Evolutionary conservation across 64 coral and sea anemone genomes (phyloP), one percentile per base, ranked within the genome.

Genomic region (Montipora cactus): DNA sequence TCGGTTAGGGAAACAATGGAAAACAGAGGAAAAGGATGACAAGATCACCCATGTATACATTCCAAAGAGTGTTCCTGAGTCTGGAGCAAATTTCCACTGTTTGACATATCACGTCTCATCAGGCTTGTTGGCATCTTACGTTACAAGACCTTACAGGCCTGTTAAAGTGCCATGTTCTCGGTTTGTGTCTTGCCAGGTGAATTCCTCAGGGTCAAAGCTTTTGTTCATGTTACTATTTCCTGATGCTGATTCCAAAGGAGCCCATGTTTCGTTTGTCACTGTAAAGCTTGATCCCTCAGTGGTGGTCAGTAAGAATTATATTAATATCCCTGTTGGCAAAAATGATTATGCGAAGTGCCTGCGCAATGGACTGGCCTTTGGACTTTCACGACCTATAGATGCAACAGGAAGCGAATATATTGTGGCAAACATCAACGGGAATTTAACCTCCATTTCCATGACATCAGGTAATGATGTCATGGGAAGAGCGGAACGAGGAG

Each of bases 391-490:
- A 52, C 57, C 81, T 11, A 84, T 97, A 48, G 80, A 91, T 74
- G 78, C 84, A 21, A 95, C 93, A 52, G 89, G 84, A 47, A 94
- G 82, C 49, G 89, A 95, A 51, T 97, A 97, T 28, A 89, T 97
- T 23, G 25, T 97, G 21, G 55, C 89, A 7, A 97, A 92, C 62
- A 37, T 95, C 49, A 87, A 74, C 47, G 89, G 96, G 55, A 88
- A 45, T 57, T 28, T 97, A 13, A 75, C 59, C 52, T 89, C 93
- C 21, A 82, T 94, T 66, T 97, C 96, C 69, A 89, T 97, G 93
- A 91, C 93, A 88, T 92, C 96, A 51, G 93, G 92, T 12, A 97
- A 95, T 85, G 80, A 72, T 28, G 84, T 97, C 22, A 73, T 97
- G 55, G 93, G 82, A 0, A 81, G 89, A 10, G 87, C 57, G 5